Evolutionary conservation across 2,888 invertebrate species (phyloP).

Genomic region (Myopa testacea): DNA sequence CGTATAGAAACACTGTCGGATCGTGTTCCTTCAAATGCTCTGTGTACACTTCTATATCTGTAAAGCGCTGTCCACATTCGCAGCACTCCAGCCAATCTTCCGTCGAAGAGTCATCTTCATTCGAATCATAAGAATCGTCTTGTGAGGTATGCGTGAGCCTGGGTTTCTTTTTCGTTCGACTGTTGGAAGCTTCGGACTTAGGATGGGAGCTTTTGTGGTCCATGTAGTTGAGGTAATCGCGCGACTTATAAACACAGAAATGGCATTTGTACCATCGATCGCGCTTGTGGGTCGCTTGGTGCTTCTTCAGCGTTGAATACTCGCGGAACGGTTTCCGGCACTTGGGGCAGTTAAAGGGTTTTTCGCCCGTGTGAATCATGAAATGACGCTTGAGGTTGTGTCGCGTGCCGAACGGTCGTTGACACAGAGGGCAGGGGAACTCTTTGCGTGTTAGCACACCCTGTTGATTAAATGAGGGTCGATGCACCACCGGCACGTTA

Average conservation of each 20-base stretch:
- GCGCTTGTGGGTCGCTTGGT: constrained; percentile 64
- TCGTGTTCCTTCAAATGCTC: constrained; percentile 63
- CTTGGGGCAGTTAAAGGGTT: constrained; percentile 64
- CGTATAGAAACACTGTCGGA: constrained; percentile 48
- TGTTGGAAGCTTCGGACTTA: constrained; percentile 39
- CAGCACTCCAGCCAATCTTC: constrained; percentile 65
- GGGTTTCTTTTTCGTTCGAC: constrained; percentile 37
- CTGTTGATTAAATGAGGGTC: constrained; percentile 45
- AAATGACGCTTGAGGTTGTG: constrained; percentile 67
- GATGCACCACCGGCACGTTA: constrained; percentile 49
- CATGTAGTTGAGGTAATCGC: constrained; percentile 63
- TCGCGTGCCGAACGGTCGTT: constrained; percentile 65
- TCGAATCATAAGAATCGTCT: constrained; percentile 48
- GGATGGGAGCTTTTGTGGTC: constrained; percentile 60
- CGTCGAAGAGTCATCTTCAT: constrained; percentile 55
- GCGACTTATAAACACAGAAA: constrained; percentile 60
- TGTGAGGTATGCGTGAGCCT: constrained; percentile 40
- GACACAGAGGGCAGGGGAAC: constrained; percentile 65
- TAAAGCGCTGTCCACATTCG: constrained; percentile 62
- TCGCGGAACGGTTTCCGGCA: constrained; percentile 66
- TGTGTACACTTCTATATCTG: constrained; percentile 61
- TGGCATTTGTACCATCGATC: constrained; percentile 66
- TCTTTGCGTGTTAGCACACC: constrained; percentile 54
- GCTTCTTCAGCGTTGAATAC: constrained; percentile 66
- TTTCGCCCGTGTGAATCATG: constrained; percentile 68